Evolutionary conservation across 1,140 invertebrate genomes (phyloP), one percentile per base, ranked within the genome.

Genomic region (Halyomorpha halys): DNA sequence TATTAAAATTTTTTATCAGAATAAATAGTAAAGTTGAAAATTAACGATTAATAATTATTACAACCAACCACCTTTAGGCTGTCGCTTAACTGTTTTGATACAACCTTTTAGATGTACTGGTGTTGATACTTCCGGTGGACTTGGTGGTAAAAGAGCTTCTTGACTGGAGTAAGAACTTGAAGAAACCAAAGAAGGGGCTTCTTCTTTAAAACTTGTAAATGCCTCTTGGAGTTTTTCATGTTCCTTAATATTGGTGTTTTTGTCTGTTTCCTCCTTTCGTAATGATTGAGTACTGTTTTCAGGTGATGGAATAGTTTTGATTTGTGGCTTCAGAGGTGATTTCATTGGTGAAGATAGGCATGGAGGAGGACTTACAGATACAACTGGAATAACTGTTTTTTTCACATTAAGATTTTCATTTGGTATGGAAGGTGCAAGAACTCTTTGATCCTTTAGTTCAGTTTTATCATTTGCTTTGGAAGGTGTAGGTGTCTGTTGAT

Each of bases 21-120:
- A 3, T 39, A 39, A 39, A 39, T 39, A 11, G 34, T 13, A 11
- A 3, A 11, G 4, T 3, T 13, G 1, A 39, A 39, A 39, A 39
- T 39, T 39, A 13, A 39, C 11, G 34, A 11, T 39, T 39, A 6
- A 39, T 13, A 9, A 13, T 39, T 39, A 9, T 56, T 25, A 56
- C 14, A 56, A 4, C 53, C 53, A 56, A 16, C 53, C 53, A 23
- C 23, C 53, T 56, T 25, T 56, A 2, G 53, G 53, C 15, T 56
- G 19, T 15, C 53, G 3, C 14, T 56, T 56, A 15, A 56, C 23
- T 16, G 23, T 19, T 15, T 25, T 56, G 11, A 56, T 23, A 23
- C 23, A 23, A 4, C 53, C 53, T 56, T 56, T 56, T 5, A 56
- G 21, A 16, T 23, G 18, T 11, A 25, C 15, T 11, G 53, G 53